Evolutionary conservation across 2,797 vertebrate species (phyloP), one percentile per base, ranked within the genome.

Genomic region (Sebastes diploproa): DNA sequence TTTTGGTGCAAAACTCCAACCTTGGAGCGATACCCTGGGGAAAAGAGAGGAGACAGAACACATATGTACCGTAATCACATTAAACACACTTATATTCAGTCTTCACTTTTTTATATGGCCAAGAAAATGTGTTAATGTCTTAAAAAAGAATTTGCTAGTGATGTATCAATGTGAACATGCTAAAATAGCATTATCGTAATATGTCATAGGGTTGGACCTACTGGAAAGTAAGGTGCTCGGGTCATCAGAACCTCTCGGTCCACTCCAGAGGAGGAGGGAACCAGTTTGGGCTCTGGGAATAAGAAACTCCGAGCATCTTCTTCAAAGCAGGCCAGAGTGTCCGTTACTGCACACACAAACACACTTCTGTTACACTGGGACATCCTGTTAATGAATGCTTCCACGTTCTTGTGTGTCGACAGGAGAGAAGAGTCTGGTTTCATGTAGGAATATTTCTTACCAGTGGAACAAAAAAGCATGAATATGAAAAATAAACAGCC

Each of bases 1-100:
- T 96, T 87, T 93, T 95, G 52, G 96, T 96, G 77, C 94, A 96
- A 90, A 98, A 97, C 74, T 97, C 96, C 84, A 97, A 78, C 91
- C 96, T 95, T 55, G 96, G 96, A 90, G 95, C 94, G 85, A 97
- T 96, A 58, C 95, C 96, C 97, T 97, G 86, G 1, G 25, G 10
- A 58, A 36, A 30, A 69, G 23, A 77, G 7, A 66, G 2, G 6
- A 23, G 36, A 38, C 36, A 38, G 36, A 36, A 36, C 36, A 36
- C 36, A 36, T 36, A 36, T 36, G 10, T 36, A 36, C 36, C 12
- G 36, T 38, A 38, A 36, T 36, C 11, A 73, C 27, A 58, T 23
- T 4, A 63, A 32, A 50, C 59, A 59, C 13, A 50, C 8, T 42
- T 5, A n/a, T 6, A 52, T 1, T 30, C 3, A n/a, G 14, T 14